phyloP scores from a whole-genome alignment of 2,113 vertebrate genomes.

The Chroicocephalus ridibundus region DNA sequence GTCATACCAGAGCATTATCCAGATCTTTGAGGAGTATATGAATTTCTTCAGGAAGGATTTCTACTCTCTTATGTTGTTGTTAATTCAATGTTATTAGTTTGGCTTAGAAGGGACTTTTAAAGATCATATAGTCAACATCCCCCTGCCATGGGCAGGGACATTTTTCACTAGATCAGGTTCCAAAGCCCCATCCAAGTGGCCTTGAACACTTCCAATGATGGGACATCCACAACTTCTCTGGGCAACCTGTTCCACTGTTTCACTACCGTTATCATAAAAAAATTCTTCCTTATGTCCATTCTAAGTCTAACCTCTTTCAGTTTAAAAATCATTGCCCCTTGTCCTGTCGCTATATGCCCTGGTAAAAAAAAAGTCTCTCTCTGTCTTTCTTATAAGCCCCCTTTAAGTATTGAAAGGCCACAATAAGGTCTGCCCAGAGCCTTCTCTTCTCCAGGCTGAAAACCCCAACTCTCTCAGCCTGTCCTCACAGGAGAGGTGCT shows the following conservation, averaged over 20 bases:
- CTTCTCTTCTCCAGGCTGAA: not conserved
- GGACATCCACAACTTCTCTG: not conserved
- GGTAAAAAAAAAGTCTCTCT: not conserved
- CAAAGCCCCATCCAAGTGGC: not conserved
- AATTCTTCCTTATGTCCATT: not conserved
- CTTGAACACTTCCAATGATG: not conserved
- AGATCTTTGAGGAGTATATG: not conserved
- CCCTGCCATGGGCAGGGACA: not conserved
- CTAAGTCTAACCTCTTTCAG: not conserved
- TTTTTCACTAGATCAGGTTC: not conserved
- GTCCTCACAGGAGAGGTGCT: not conserved
- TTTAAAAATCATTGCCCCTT: not conserved
- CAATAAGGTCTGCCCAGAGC: fast-evolving
- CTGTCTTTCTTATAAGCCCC: not conserved
- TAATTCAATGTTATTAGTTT: not conserved
- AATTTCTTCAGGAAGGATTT: not conserved
- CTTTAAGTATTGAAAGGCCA: too few species aligned
- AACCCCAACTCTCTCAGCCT: not conserved
- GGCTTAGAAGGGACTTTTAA: not conserved
- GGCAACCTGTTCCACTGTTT: not conserved
- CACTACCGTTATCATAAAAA: not conserved
- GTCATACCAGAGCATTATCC: not conserved
- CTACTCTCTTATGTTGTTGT: not conserved
- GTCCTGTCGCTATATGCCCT: not conserved
- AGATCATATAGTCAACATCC: not conserved